Conservation (phyloP, 92 coral and sea anemone species). For the Porites cylindrica region DNA sequence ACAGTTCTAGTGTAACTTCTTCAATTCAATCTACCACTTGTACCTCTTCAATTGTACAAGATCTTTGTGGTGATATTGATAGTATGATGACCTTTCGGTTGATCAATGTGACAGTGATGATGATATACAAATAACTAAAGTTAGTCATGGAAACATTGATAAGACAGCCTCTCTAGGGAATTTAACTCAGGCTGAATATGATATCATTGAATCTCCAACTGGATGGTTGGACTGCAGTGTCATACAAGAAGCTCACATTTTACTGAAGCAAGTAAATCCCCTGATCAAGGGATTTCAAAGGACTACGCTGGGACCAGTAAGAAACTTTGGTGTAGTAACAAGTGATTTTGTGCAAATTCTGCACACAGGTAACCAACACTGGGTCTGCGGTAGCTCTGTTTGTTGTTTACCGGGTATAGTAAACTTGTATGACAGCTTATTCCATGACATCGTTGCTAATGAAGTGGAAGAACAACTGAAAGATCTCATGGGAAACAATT, state of each 20-base stretch:
- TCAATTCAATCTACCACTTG: too few species aligned
- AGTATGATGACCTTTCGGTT: too few species aligned
- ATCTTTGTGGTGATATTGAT: background rate
- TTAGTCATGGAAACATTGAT: slow-evolving; percentile 6
- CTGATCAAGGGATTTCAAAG: too few species aligned
- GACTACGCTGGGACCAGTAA: too few species aligned
- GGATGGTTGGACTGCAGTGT: background rate
- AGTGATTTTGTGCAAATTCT: background rate
- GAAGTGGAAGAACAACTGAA: too few species aligned
- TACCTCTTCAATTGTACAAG: too few species aligned
- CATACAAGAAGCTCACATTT: background rate
- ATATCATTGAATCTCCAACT: background rate
- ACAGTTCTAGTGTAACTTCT: background rate
- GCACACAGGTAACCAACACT: background rate
- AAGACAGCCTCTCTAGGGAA: slow-evolving; percentile 10
- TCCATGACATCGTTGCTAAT: background rate
- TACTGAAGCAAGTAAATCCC: background rate
- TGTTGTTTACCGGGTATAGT: slow-evolving; percentile 15
- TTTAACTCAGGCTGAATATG: background rate
- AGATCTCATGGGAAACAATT: slow-evolving; percentile 6
- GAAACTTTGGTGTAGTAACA: background rate
- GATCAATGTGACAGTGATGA: background rate
- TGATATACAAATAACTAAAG: background rate
- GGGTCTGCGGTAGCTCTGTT: slow-evolving; percentile 26
- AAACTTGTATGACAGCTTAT: slow-evolving; percentile 14